Evolutionary conservation across 2,888 invertebrate genomes (phyloP), one percentile per base, ranked within the genome.

Genomic region (Stenoptilia bipunctidactyla): DNA sequence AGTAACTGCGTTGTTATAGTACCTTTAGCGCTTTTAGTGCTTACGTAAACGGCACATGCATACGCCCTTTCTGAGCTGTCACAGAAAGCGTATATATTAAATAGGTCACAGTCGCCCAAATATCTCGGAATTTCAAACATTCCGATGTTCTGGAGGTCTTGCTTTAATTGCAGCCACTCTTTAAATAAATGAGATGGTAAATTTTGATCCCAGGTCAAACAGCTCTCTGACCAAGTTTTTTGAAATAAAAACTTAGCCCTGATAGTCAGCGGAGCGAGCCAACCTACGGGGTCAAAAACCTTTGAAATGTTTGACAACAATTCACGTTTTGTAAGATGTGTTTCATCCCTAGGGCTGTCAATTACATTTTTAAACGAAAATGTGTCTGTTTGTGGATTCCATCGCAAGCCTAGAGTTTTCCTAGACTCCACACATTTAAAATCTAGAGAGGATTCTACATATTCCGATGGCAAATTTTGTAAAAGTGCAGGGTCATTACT

Each of bases 251-350:
- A 2, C 15, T 45, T 45, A 13, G 42, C 42, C 34, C 35, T 40
- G 13, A 34, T 13, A 34, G 34, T 34, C 6, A 34, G 13, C 6
- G 45, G 45, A 12, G 45, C 38, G 13, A 46, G 13, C 44, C 47
- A 47, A 3, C 47, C 45, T 3, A 45, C 13, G 1, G 45, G 46
- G 37, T 48, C 48, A 25, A 39, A 48, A 13, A 44, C 27, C 13
- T 42, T 42, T 15, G 46, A 45, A 13, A 48, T 48, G 9, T 43
- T 13, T 1, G 42, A 43, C 15, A 45, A 25, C 30, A 45, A 34
- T 33, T 34, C 9, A 13, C 42, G 13, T 27, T 43, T 43, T 1
- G 42, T 40, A 27, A 34, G 34, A 13, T 15, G 14, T n/a, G 35
- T 30, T 12, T 27, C 6, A 4, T 35, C 15, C 5, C 25, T 4